Base-by-base conservation (phyloP, 2,113 vertebrate genomes). In the Apistogramma diplotaenia region DNA sequence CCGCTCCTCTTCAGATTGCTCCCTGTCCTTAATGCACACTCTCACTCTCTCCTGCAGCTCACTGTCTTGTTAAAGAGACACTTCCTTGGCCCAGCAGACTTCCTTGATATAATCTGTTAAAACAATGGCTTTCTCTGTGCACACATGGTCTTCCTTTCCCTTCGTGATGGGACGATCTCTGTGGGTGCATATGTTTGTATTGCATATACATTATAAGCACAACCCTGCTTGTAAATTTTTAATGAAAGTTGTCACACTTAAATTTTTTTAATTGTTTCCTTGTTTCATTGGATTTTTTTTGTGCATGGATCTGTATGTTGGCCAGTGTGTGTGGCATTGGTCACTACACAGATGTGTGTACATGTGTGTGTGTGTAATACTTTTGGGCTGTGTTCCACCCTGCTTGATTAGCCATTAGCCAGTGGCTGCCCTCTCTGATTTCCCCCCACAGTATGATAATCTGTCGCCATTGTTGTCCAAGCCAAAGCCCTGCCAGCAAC, bases 31-130 rank as follows among this genome's bases (percentile, higher is more conserved):
- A 83, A 72, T 43, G 55, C 82, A 35, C 85, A 35, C 86, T 37
- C 76, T 70, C 25, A 2, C 65, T 88, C 78, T 81, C 60, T 91
- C 82, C 79, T 82, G 78, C 83, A 82, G 79, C 88, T 86, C 79
- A 86, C 86, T 73, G 76, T 91, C 82, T 89, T 93, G 87, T 83
- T 91, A 92, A 86, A 85, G 77, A 89, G 91, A 93, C 89, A 89
- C 86, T 89, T 93, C 87, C 59, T 91, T 92, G 89, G 91, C 88
- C 55, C 74, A 5, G 61, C 72, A 76, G 65, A 78, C 82, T 84
- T 92, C 84, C 88, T 92, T 74, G 56, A 90, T 88, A 87, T 87
- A 86, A 90, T 91, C 81, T 74, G 78, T 65, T 78, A 81, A 91
- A 89, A 86, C 81, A 89, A 87, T 82, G 58, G 79, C 79, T 78